Evolutionary conservation across 1,140 invertebrate species (phyloP).

Genomic region (Papilio polyxenes): DNA sequence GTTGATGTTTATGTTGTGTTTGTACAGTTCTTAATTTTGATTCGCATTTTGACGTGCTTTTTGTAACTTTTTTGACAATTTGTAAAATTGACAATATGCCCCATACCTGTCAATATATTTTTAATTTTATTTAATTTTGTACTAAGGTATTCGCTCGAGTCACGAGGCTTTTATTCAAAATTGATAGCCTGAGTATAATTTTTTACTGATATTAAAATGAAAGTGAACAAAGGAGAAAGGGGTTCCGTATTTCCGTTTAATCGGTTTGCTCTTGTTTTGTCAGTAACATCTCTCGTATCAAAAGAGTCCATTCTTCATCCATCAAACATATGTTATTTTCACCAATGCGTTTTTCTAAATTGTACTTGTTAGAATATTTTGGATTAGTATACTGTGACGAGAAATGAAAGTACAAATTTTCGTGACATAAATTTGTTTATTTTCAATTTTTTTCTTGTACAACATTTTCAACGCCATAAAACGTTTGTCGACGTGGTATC

Average conservation of each 20-base stretch:
- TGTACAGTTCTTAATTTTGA: constrained; percentile 19
- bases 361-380: not conserved
- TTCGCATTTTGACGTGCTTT: constrained; percentile 23
- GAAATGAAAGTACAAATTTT: not conserved
- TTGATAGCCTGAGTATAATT: not conserved
- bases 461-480: constrained; percentile 11
- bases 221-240: too few species aligned
- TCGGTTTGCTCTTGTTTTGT: too few species aligned
- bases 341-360: not conserved
- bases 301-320: too few species aligned
- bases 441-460: constrained; percentile 2
- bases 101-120: not conserved
- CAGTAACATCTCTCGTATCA: too few species aligned
- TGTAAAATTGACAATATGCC: constrained; percentile 13
- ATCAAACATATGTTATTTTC: too few species aligned
- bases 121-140: constrained; percentile 1
- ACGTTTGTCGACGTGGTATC: not conserved
- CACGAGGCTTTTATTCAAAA: not conserved
- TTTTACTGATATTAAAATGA: not conserved
- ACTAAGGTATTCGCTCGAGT: not conserved
- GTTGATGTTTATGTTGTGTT: not conserved
- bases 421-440: not conserved
- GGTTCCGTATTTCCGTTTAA: too few species aligned
- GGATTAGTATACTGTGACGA: not conserved
- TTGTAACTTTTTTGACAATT: not conserved